phyloP scores from a whole-genome alignment of 2,797 vertebrate genomes.

The Anguilla pacifica region DNA sequence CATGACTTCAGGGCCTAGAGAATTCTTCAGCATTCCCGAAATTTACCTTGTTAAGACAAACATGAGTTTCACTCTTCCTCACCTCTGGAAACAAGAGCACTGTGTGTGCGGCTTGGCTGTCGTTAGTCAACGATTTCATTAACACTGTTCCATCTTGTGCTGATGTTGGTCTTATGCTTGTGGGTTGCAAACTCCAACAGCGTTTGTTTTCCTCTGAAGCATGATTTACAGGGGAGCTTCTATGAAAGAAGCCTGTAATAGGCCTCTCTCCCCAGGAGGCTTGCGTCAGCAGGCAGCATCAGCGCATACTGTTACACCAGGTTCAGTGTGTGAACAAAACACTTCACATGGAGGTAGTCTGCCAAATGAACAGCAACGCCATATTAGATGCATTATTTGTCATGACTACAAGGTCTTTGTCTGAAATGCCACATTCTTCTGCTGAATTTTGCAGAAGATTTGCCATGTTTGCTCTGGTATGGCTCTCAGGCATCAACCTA shows the following conservation, averaged over 20 bases:
- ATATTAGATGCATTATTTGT: constrained; percentile 31
- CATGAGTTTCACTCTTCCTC: not conserved
- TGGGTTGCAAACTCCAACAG: not conserved
- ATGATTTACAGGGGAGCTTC: not conserved
- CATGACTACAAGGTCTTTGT: constrained; percentile 25
- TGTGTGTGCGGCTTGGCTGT: not conserved
- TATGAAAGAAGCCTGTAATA: constrained; percentile 20
- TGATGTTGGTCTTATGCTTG: not conserved
- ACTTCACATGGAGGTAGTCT: constrained; percentile 28
- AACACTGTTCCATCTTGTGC: not conserved
- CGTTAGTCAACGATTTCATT: not conserved
- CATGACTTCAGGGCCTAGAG: too few species aligned
- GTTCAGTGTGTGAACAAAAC: constrained; percentile 33
- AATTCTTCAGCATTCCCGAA: too few species aligned
- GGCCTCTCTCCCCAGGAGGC: constrained; percentile 20
- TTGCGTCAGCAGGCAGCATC: constrained; percentile 15
- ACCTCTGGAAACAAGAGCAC: not conserved
- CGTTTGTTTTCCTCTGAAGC: not conserved
- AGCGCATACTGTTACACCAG: constrained; percentile 31
- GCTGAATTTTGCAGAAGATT: constrained; percentile 23
- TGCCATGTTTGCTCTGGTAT: constrained; percentile 18
- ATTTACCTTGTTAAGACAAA: too few species aligned
- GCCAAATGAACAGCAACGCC: constrained; percentile 16
- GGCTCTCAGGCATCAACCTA: too few species aligned
- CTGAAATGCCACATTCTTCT: not conserved